phyloP scores from a whole-genome alignment of 2,797 vertebrate genomes.

The Enteromius mattozi region DNA sequence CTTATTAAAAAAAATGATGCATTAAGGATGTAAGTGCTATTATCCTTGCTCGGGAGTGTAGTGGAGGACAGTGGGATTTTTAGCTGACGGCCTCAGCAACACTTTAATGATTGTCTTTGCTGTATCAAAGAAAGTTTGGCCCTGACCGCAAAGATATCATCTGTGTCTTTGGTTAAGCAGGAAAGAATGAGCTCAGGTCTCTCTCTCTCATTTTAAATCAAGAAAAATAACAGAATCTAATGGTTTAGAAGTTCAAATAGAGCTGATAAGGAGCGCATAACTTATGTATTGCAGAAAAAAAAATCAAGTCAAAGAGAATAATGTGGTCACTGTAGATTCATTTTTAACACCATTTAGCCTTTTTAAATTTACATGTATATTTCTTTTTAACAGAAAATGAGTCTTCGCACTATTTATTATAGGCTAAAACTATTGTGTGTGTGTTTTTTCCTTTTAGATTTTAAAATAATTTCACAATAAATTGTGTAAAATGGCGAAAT shows the following conservation, averaged over 20 bases:
- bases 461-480: background rate
- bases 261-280: constrained; percentile 24
- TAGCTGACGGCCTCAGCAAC: constrained; percentile 67
- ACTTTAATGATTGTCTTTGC: constrained; percentile 75
- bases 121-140: constrained; percentile 72
- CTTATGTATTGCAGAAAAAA: constrained; percentile 10
- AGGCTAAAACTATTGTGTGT: background rate
- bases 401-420: background rate
- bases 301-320: constrained; percentile 29
- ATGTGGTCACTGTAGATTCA: constrained; percentile 8
- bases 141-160: constrained; percentile 69
- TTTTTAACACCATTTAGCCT: constrained; percentile 18
- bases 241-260: constrained; percentile 30
- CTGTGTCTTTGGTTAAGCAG: constrained; percentile 66
- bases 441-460: background rate
- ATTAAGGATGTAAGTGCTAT: constrained; percentile 78
- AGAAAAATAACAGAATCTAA: constrained; percentile 28
- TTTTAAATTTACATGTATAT: background rate
- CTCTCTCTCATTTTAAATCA: constrained; percentile 30
- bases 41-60: constrained; percentile 71
- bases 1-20: constrained; percentile 78
- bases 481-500: background rate
- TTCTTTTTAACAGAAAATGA: background rate
- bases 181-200: constrained; percentile 29
- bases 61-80: constrained; percentile 70